Base-by-base conservation (phyloP, 2,113 vertebrate species). In the Megaceryle maxima region DNA sequence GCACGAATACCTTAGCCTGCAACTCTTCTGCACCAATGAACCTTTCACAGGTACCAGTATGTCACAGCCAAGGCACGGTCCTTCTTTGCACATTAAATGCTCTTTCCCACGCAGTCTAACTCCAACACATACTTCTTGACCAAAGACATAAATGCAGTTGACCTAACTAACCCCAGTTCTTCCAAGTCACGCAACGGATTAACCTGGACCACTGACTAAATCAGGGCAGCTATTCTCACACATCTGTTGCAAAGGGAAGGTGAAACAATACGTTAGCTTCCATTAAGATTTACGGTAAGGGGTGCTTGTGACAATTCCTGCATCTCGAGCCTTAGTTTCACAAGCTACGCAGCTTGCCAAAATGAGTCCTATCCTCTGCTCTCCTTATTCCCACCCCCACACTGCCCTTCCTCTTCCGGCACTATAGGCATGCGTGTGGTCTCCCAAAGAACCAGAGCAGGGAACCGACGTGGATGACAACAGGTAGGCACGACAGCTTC, bases 111-210 rank as follows among this genome's bases (percentile, higher is more conserved):
- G 44, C 5, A 13, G 21, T 12, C 35, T 75, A 85, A 74, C 39
- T 83, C 48, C 70, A 75, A 68, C 29, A 51, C 5, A 7, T 3
- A 1, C 12, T 76, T 76, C 53, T 60, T 87, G 35, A 83, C 29
- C 22, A 73, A 39, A 91, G 33, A 78, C 21, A 57, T 14, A 59
- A 77, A 73, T n/a, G 24, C 60, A 67, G 17, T 18, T 63, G 46
- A 69, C 18, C 80, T 83, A 92, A 83, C 16, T 37, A 37, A 37
- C 37, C 37, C 5, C 35, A 66, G 53, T 25, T 74, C 31, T 67
- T 41, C 24, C 63, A 83, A 62, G 55, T 37, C 83, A 74, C 0
- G 0, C 44, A 73, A 48, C 1, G 1, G 31, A 68, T 75, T 75
- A 91, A 74, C 25, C 21, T 70, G 53, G 25, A 26, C 28, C 78